These are phyloP conservation scores for Torymus aiolomorphi DNA, from an alignment of 2,888 invertebrate genomes.

Conservation along the genomic window DNA sequence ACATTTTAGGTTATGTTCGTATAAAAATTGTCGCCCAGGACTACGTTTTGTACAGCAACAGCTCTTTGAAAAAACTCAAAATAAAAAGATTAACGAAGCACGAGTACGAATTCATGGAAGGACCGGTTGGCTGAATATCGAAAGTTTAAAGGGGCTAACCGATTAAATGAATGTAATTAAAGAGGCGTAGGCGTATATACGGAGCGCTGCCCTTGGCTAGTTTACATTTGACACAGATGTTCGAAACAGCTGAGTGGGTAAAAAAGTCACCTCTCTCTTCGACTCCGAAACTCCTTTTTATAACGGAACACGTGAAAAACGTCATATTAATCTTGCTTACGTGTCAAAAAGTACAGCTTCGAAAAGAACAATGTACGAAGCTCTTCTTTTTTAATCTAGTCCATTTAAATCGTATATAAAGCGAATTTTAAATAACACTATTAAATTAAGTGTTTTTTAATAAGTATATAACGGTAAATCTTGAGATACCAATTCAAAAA, in stretches of 20 bases:
- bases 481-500: no score
- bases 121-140: background rate
- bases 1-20: constrained; percentile 53
- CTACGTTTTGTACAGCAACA: constrained; percentile 34
- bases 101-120: constrained; percentile 28
- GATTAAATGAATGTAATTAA: constrained; percentile 37
- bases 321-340: background rate
- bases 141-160: constrained; percentile 29
- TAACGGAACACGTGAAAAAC: background rate
- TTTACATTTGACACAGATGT: constrained; percentile 38
- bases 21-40: background rate
- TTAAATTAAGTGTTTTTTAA: no score
- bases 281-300: background rate
- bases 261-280: constrained; percentile 10
- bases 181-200: constrained; percentile 11
- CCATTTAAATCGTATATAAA: no score
- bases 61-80: constrained; percentile 21
- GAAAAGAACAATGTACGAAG: no score
- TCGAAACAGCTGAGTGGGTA: constrained; percentile 47
- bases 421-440: no score
- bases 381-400: no score
- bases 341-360: background rate
- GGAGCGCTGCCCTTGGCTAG: constrained; percentile 5
- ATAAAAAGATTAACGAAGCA: constrained; percentile 26
- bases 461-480: no score